These are phyloP conservation scores for Carassius auratus DNA, from an alignment of 2,113 vertebrate species.

Conservation along the genomic window DNA sequence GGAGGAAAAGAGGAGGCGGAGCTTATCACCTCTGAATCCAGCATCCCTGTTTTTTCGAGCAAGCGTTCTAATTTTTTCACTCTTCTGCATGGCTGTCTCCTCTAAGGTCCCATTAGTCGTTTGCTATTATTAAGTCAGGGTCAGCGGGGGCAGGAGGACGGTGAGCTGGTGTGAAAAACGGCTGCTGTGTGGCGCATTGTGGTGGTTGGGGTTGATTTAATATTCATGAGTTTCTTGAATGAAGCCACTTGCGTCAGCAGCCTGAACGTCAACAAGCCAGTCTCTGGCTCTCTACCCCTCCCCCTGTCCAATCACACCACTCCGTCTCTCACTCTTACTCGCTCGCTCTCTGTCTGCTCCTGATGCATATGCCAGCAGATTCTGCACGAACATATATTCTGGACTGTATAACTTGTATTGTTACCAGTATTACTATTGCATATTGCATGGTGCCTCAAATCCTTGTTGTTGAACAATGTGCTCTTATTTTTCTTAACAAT, in stretches of 20 bases:
- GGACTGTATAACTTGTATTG: not conserved
- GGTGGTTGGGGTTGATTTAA: conserved; percentile 50
- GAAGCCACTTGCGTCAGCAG: conserved; percentile 57
- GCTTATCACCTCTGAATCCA: conserved; percentile 19
- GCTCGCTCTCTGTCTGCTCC: not conserved
- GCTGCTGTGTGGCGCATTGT: conserved; percentile 44
- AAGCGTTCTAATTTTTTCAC: not conserved
- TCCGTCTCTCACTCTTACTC: not conserved
- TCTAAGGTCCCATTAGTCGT: not conserved
- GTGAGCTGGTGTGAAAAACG: conserved; percentile 41
- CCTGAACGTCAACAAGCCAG: conserved; percentile 40
- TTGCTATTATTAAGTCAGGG: conserved; percentile 8
- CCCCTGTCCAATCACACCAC: conserved; percentile 41
- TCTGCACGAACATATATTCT: not conserved
- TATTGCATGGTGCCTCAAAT: not conserved
- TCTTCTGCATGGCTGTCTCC: not conserved
- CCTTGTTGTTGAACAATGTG: not conserved
- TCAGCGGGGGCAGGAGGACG: not conserved
- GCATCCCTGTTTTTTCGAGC: conserved; percentile 29
- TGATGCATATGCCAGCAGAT: not conserved
- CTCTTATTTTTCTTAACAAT: not conserved
- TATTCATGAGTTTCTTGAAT: conserved; percentile 65
- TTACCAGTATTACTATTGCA: not conserved
- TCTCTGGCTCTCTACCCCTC: conserved; percentile 35
- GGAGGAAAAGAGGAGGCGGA: conserved; percentile 28